These are phyloP conservation scores for Neocloeon triangulifer DNA, from an alignment of 1,140 invertebrate genomes.

Conservation along the genomic window DNA sequence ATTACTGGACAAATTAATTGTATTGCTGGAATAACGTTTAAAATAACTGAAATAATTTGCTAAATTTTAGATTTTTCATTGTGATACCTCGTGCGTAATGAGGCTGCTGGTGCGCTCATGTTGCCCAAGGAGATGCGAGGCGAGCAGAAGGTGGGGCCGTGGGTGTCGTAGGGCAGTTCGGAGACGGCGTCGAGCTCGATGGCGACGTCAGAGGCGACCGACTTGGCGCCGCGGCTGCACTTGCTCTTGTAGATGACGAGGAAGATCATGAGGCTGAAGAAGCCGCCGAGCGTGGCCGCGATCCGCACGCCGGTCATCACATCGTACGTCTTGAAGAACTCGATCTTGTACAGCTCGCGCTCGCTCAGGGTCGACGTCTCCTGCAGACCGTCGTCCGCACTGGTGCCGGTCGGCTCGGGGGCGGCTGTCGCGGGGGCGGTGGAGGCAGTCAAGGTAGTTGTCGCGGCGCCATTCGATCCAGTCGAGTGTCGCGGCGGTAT, in stretches of 20 bases:
- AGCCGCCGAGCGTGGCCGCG: slow-evolving; percentile 16
- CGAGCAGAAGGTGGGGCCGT: neutral
- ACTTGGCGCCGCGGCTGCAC: slow-evolving; percentile 11
- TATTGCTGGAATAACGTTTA: no score
- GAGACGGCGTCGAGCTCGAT: no score
- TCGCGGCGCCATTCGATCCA: no score
- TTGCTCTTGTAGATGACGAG: slow-evolving; percentile 17
- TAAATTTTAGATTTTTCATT: no score
- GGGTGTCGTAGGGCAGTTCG: no score
- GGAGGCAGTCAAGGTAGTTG: no score
- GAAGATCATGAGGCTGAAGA: slow-evolving; percentile 17
- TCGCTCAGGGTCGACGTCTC: neutral
- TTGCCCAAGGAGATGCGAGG: neutral
- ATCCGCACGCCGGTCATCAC: slow-evolving; percentile 18
- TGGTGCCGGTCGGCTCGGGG: neutral
- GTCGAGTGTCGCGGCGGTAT: no score
- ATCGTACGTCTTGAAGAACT: slow-evolving; percentile 18
- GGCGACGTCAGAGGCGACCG: no score
- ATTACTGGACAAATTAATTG: no score
- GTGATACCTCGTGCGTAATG: neutral
- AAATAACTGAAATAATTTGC: no score
- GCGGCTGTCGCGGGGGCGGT: neutral
- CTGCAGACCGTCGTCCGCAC: neutral
- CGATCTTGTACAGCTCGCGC: slow-evolving; percentile 2
- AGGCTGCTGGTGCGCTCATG: neutral